Evolutionary conservation across 2,888 invertebrate species (phyloP), one percentile per base, ranked within the genome.

Genomic region (Mesorhabditis spiculigera): DNA sequence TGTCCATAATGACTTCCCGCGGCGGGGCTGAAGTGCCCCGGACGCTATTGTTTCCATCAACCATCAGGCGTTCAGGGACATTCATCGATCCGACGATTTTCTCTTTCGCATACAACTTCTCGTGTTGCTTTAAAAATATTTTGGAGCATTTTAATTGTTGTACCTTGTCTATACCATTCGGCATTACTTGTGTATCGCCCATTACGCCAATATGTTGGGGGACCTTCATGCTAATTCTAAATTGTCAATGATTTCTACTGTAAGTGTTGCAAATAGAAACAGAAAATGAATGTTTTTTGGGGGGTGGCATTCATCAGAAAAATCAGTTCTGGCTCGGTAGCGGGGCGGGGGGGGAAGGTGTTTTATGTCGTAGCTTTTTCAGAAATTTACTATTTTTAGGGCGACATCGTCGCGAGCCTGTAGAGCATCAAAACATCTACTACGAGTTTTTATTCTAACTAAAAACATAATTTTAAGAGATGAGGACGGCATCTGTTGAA

Each of bases 21-120:
- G 75, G 75, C 28, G 67, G 45, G 42, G 70, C 65, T 16, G 43
- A 43, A 43, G 50, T 65, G 16, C 70, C 70, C 13, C 13, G 10
- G 43, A 67, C 69, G 4, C 71, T 61, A 41, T 68, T 69, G 6
- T 71, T 68, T 43, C 79, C 79, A 43, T 71, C 75, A 5, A 80
- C 71, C n/a, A 78, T 71, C 42, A 80, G 74, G 61, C 76, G 74
- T 43, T 80, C 78, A 4, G 80, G 80, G 6, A 80, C 78, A 16
- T 65, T 68, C 80, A 80, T 80, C 65, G 58, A 65, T 28, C 69
- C 68, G 65, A 71, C 28, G 28, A 75, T 50, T 28, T 28, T 61
- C 43, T 70, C 66, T 13, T 50, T 42, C 8, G 66, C 70, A 13
- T 61, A 44, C 70, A 66, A 70, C 13, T 61, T 62, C 58, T 50